These are phyloP conservation scores for Pipistrellus pygmaeus DNA, from an alignment of 2,797 vertebrate species.

Conservation along the genomic window DNA sequence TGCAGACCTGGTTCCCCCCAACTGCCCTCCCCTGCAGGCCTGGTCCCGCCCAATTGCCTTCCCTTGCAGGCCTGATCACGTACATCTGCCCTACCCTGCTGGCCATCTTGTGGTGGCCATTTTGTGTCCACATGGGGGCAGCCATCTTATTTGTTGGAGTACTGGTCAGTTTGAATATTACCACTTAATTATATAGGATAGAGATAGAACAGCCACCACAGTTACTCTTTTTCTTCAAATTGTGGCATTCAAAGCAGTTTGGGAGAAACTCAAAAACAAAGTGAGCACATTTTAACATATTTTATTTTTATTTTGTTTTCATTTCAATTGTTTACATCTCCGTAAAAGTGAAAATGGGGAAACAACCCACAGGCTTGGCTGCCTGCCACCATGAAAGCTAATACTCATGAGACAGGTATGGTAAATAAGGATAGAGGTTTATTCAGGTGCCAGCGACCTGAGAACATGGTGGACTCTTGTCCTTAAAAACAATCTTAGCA, in stretches of 20 bases:
- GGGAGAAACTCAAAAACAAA: conserved; percentile 47
- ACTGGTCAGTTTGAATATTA: too few relatives aligned
- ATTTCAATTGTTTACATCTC: conserved; percentile 54
- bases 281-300: not conserved
- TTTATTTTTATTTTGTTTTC: conserved; percentile 72
- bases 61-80: too few relatives aligned
- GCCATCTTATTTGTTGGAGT: too few relatives aligned
- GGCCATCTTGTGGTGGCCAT: too few relatives aligned
- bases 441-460: not conserved
- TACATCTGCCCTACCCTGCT: too few relatives aligned
- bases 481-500: not conserved
- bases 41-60: too few relatives aligned
- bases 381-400: not conserved
- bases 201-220: not conserved
- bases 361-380: not conserved
- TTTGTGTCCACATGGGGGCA: too few relatives aligned
- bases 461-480: not conserved
- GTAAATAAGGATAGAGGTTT: not conserved
- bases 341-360: conserved; percentile 17
- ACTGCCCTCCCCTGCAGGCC: too few relatives aligned
- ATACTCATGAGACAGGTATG: not conserved
- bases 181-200: too few relatives aligned
- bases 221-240: not conserved
- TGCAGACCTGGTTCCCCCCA: too few relatives aligned
- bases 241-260: conserved; percentile 22